Evolutionary conservation across 1,140 invertebrate species (phyloP).

Genomic region (Caenorhabditis remanei): DNA sequence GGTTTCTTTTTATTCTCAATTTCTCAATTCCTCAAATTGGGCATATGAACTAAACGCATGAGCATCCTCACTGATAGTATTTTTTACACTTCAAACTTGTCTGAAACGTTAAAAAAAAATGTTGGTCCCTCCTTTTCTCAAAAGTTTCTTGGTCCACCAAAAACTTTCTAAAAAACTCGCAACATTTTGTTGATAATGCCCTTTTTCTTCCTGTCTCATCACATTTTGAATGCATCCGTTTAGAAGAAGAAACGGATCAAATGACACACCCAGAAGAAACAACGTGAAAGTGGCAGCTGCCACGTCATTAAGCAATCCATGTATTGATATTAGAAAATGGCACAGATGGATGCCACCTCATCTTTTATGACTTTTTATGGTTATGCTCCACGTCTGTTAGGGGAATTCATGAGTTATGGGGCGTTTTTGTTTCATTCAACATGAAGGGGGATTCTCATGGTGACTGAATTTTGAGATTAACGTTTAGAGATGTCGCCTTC

Average conservation of each 20-base stretch:
- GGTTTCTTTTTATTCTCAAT: too few relatives aligned
- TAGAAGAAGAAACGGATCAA: conserved; percentile 4
- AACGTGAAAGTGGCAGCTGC: conserved; percentile 22
- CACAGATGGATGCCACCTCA: conserved; percentile 10
- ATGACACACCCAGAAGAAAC: not conserved
- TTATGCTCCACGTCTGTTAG: conserved; percentile 16
- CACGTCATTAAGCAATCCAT: conserved; percentile 52
- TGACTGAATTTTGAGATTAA: too few relatives aligned
- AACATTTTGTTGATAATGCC: conserved; percentile 26
- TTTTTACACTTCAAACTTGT: not conserved
- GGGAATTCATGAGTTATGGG: too few relatives aligned
- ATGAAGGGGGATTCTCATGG: too few relatives aligned
- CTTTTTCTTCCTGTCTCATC: conserved; percentile 44
- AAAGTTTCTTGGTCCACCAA: too few relatives aligned
- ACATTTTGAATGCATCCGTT: conserved; percentile 54
- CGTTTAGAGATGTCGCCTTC: too few relatives aligned
- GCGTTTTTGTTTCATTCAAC: too few relatives aligned
- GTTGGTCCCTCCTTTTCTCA: not conserved
- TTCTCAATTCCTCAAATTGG: not conserved
- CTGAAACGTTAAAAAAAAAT: not conserved
- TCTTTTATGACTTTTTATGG: conserved; percentile 37
- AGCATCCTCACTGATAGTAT: too few relatives aligned
- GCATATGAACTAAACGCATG: too few relatives aligned
- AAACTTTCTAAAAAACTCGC: not conserved
- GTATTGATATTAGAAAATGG: conserved; percentile 29